Conservation (phyloP, 2,797 vertebrate species). For the Todus mexicanus region DNA sequence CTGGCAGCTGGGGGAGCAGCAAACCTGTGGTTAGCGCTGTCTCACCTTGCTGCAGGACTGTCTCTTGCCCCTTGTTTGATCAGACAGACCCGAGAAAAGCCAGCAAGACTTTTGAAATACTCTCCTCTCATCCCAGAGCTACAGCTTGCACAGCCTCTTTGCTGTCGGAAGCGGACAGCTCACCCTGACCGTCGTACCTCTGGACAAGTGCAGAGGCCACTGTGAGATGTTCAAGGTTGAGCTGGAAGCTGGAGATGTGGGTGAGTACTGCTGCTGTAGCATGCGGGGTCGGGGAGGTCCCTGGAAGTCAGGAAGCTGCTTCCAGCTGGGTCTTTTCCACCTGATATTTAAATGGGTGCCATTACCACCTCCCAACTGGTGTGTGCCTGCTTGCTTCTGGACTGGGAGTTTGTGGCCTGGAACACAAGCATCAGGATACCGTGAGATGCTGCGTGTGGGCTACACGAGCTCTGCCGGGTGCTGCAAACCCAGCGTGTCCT, state of each 20-base stretch:
- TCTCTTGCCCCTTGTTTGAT: not conserved
- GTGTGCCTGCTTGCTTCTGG: not conserved
- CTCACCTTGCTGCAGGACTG: not conserved
- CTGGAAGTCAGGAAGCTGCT: not conserved
- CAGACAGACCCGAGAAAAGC: not conserved
- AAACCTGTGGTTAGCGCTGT: not conserved
- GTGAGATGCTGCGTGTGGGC: not conserved
- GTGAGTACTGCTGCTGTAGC: constrained; percentile 63
- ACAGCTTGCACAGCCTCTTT: constrained; percentile 80
- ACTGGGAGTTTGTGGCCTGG: not conserved
- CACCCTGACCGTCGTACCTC: constrained; percentile 81
- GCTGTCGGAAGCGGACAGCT: constrained; percentile 85
- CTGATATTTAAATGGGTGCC: not conserved
- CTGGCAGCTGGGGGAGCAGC: not conserved
- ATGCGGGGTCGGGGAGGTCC: not conserved
- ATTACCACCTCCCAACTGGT: not conserved
- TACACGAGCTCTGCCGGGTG: not conserved
- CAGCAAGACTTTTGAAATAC: not conserved
- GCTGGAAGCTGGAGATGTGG: constrained; percentile 86
- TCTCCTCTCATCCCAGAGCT: constrained; percentile 72
- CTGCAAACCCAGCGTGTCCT: not conserved
- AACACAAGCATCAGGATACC: not conserved
- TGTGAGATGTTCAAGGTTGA: constrained; percentile 85
- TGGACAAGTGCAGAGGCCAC: constrained; percentile 82
- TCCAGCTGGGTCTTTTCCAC: not conserved